Base-by-base conservation (phyloP, 2,113 vertebrate genomes). In the Balaeniceps rex region DNA sequence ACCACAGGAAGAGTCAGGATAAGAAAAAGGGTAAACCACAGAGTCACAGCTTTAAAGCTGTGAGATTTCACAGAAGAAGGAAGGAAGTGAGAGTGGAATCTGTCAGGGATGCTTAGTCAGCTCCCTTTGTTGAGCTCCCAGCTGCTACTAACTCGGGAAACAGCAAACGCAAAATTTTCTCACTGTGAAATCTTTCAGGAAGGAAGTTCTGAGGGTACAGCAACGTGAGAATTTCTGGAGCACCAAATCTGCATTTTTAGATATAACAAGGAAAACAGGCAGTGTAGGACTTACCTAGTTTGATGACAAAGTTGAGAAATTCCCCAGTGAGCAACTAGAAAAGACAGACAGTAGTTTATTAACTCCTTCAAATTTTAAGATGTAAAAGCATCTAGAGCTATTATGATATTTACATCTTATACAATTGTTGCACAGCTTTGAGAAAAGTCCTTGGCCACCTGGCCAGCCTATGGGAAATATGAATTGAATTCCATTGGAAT, bases 271-370 rank as follows among this genome's bases (percentile, higher is more conserved):
- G 47, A n/a, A 83, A 57, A 75, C 10, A 17, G n/a, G 74, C 70
- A 82, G 8, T 15, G 33, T 40, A 95, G 44, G 23, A 97, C 98
- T 97, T 97, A 99, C 98, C 98, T 69, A 97, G 92, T 87, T 98
- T 98, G 77, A 96, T 74, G 52, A 98, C 97, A 92, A 96, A 98
- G 58, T 61, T 97, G 71, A 99, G 96, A 92, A 99, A 98, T 74
- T 98, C 98, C 76, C 98, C 98, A 80, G 88, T 96, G 60, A 87
- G 91, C 93, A 97, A 97, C 98, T 99, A 95, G n/a, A 97, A 97
- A 77, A 97, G 68, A 97, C 26, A 93, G 11, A 93, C 22, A 94
- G 28, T 25, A 58, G 60, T 71, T 93, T 75, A 88, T 69, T 68
- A 72, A 68, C 14, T 21, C 44, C 14, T 55, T 81, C 57, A 52